phyloP scores from a whole-genome alignment of 1,140 invertebrate species.

The Tyrophagus putrescentiae region DNA sequence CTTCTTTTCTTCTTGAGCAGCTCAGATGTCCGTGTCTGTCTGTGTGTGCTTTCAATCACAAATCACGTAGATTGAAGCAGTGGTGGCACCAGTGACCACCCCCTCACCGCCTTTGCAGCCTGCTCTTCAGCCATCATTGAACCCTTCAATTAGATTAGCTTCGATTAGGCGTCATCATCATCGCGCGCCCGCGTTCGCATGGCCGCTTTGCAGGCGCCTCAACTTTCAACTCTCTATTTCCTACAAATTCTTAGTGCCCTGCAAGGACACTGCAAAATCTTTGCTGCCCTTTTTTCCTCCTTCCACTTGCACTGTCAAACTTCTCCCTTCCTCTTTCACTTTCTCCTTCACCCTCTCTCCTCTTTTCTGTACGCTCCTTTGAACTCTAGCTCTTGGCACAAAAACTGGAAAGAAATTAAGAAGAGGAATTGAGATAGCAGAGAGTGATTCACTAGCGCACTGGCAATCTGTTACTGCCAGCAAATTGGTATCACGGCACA shows the following conservation, averaged over 20 bases:
- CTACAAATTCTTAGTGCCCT: not conserved
- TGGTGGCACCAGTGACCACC: too few relatives aligned
- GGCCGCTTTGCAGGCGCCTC: not conserved
- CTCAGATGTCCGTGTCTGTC: too few relatives aligned
- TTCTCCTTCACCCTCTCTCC: too few relatives aligned
- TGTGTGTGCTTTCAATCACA: not conserved
- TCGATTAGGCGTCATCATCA: not conserved
- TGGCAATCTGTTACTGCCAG: too few relatives aligned
- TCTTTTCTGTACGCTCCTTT: slow-evolving; percentile 2
- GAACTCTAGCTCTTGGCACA: not conserved
- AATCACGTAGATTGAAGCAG: too few relatives aligned
- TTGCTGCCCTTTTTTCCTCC: not conserved
- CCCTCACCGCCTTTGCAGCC: not conserved
- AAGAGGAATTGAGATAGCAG: not conserved
- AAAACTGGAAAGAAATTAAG: too few relatives aligned
- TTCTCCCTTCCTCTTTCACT: not conserved
- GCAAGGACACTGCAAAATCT: not conserved
- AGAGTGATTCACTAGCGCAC: too few relatives aligned
- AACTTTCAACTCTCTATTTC: too few relatives aligned
- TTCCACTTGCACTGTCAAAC: not conserved
- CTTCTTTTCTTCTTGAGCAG: too few relatives aligned
- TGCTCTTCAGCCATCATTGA: too few relatives aligned
- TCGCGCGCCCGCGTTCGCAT: not conserved
- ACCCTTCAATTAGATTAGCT: slow-evolving; percentile 16
- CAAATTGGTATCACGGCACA: too few relatives aligned